Conservation (phyloP, 2,888 invertebrate genomes). For the Sepioteuthis lessoniana region DNA sequence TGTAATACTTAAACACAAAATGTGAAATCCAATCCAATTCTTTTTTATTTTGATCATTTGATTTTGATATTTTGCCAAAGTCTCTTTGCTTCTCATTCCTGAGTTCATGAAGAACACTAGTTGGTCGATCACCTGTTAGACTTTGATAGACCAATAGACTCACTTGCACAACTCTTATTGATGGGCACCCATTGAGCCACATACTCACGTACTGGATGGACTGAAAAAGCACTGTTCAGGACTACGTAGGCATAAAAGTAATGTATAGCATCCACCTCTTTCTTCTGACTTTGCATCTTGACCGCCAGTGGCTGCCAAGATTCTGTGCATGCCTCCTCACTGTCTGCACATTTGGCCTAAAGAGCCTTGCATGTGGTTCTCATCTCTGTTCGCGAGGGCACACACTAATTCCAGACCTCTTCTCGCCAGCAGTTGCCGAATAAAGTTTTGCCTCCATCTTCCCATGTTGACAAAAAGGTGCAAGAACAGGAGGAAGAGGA, state of each 20-base stretch:
- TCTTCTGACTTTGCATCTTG: slow-evolving; percentile 14
- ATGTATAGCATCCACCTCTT: neutral
- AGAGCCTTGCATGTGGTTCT: slow-evolving; percentile 13
- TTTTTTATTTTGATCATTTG: neutral
- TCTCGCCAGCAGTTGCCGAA: neutral
- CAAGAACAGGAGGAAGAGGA: neutral
- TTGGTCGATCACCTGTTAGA: neutral
- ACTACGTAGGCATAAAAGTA: neutral
- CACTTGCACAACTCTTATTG: neutral
- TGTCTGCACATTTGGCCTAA: neutral
- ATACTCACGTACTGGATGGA: neutral
- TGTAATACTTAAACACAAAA: no score
- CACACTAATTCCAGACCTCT: slow-evolving; percentile 23
- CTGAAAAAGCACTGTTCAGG: neutral
- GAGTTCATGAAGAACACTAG: neutral
- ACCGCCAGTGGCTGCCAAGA: neutral
- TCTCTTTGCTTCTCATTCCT: neutral
- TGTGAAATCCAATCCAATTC: no score
- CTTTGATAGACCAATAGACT: neutral
- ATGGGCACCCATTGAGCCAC: neutral
- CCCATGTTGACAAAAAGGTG: neutral
- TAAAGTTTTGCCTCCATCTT: neutral
- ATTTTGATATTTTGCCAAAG: neutral
- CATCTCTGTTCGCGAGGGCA: neutral
- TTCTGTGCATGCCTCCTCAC: neutral